Base-by-base conservation (phyloP, 2,113 vertebrate species). In the Sisor rabdophorus region DNA sequence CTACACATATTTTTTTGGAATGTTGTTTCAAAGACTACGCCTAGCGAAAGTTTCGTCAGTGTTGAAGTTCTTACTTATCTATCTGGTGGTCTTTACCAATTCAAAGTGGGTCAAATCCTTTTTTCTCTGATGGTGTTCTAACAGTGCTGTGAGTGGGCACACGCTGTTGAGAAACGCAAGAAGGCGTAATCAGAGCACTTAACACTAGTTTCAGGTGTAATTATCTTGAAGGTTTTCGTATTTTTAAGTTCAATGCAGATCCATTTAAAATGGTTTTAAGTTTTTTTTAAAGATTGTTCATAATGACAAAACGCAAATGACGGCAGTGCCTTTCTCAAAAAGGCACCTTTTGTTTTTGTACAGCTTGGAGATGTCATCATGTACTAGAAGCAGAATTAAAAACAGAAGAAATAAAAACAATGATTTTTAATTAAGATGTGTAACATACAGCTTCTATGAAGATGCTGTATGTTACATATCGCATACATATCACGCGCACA, bases 331-430 rank as follows among this genome's bases (percentile, higher is more conserved):
- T 52, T n/a, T 20, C 44, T 24, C 44, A 48, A 24, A 32, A 61
- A 64, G 55, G 54, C 73, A 22, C n/a, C 77, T 81, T 71, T 87
- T 84, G 40, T 82, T 80, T 89, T 84, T 80, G 71, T 81, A 81
- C 52, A 84, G 70, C 58, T 80, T 81, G 79, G 84, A 78, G 72
- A 76, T 79, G 61, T 75, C 58, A 81, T 86, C 75, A 81, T 79
- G 71, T 75, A 81, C 75, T 86, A 87, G 86, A 85, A 87, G 85
- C 84, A 82, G 70, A n/a, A n/a, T n/a, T n/a, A n/a, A n/a, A n/a
- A n/a, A n/a, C 63, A 74, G 75, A 64, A 61, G 52, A 44, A 20
- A 24, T n/a, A 53, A 76, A 81, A 83, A 86, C 71, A 26, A 67
- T 81, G 40, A 19, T 22, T 79, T 79, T 77, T 79, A 85, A 86